Evolutionary conservation across 2,888 invertebrate species (phyloP).

Genomic region (Autographa pulchrina): DNA sequence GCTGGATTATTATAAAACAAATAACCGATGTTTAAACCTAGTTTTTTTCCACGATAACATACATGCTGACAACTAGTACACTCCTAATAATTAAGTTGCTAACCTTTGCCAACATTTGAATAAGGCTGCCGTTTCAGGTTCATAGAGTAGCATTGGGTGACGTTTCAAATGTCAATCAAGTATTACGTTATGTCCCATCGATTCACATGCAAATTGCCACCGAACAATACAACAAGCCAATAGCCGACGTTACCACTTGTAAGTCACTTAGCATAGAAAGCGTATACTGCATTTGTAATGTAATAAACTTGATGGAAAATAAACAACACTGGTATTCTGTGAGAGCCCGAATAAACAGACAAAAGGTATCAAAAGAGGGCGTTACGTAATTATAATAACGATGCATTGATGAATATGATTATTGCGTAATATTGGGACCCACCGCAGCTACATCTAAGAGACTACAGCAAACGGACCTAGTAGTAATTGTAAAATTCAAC

Average conservation of each 20-base stretch:
- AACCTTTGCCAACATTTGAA: conserved; percentile 15
- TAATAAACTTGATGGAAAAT: conserved; percentile 77
- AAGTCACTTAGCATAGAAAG: conserved; percentile 81
- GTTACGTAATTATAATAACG: conserved; percentile 79
- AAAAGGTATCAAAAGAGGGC: conserved; percentile 82
- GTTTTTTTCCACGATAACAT: neutral
- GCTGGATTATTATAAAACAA: no score
- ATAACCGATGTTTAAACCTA: neutral
- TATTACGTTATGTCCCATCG: conserved; percentile 61
- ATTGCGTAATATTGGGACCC: conserved; percentile 72
- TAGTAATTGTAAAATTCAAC: conserved; percentile 63
- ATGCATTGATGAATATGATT: conserved; percentile 70
- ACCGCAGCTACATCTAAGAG: conserved; percentile 62
- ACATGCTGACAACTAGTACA: conserved; percentile 16
- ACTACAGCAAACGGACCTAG: conserved; percentile 56
- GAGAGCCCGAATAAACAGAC: conserved; percentile 73
- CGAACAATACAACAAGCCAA: conserved; percentile 68
- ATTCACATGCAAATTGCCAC: conserved; percentile 72
- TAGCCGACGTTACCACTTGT: conserved; percentile 68
- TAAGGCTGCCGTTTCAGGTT: conserved; percentile 46
- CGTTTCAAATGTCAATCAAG: conserved; percentile 68
- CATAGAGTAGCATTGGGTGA: conserved; percentile 48
- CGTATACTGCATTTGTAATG: conserved; percentile 67
- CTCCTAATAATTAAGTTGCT: conserved; percentile 35
- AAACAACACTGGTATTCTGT: conserved; percentile 72